Evolutionary conservation across 2,797 vertebrate species (phyloP).

Genomic region (Acrossocheilus fasciatus): DNA sequence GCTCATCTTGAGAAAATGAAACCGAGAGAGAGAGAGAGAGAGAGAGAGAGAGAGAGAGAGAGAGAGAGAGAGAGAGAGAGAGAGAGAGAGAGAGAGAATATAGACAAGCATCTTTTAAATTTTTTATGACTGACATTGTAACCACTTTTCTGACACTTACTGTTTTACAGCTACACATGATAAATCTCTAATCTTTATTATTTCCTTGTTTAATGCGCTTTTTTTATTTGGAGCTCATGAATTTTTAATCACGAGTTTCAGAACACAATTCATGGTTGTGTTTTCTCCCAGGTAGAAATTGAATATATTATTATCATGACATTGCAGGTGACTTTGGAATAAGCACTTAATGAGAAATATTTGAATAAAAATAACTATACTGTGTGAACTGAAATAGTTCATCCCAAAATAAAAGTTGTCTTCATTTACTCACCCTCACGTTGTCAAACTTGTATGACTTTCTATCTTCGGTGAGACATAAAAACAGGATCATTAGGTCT

Average conservation of each 20-base stretch:
- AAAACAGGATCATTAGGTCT: background rate
- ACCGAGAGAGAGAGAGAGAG: background rate
- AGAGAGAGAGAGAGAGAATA: background rate
- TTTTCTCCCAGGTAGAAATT: background rate
- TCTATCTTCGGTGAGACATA: background rate
- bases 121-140: constrained; percentile 25
- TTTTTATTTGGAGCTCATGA: background rate
- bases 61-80: background rate
- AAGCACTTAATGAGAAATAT: background rate
- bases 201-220: constrained; percentile 20
- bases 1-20: background rate
- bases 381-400: background rate
- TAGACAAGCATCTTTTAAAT: background rate
- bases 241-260: constrained; percentile 17
- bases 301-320: constrained; percentile 4
- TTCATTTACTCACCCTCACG: background rate
- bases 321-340: constrained; percentile 1
- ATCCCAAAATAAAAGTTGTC: background rate
- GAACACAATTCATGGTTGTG: constrained; percentile 1
- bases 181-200: constrained; percentile 25
- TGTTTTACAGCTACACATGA: constrained; percentile 21
- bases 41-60: background rate
- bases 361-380: background rate
- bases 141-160: constrained; percentile 35
- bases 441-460: background rate